Conservation (phyloP, 2,797 vertebrate species). For the Danio aesculapii region DNA sequence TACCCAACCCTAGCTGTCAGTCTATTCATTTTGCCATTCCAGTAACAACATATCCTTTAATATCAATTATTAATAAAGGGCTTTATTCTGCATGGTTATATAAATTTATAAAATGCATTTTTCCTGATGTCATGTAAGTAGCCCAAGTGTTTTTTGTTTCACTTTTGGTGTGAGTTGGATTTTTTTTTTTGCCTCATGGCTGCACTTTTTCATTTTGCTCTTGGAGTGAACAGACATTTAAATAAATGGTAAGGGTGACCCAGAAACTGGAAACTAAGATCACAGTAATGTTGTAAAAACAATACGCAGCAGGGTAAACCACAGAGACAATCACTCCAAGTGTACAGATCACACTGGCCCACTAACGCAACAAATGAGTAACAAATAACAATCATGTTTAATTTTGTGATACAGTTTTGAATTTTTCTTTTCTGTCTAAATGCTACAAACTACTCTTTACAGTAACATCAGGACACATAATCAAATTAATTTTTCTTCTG, state of each 20-base stretch:
- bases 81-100: neutral
- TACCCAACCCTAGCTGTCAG: too few relatives aligned
- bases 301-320: neutral
- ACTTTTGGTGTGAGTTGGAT: too few relatives aligned
- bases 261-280: slow-evolving; percentile 11
- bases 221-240: neutral
- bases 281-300: slow-evolving; percentile 17
- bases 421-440: neutral
- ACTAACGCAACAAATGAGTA: neutral
- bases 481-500: neutral
- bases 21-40: neutral
- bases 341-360: neutral
- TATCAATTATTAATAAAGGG: neutral
- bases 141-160: neutral
- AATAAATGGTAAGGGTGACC: slow-evolving; percentile 8
- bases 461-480: neutral
- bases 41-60: neutral
- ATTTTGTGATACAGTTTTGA: neutral
- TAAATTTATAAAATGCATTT: neutral
- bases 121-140: neutral
- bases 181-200: too few relatives aligned
- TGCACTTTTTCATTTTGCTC: slow-evolving; percentile 11
- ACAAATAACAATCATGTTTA: neutral
- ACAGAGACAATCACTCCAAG: neutral
- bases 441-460: slow-evolving; percentile 15